Evolutionary conservation across 2,113 vertebrate species (phyloP), one percentile per base, ranked within the genome.

Genomic region (Halichoerus grypus): DNA sequence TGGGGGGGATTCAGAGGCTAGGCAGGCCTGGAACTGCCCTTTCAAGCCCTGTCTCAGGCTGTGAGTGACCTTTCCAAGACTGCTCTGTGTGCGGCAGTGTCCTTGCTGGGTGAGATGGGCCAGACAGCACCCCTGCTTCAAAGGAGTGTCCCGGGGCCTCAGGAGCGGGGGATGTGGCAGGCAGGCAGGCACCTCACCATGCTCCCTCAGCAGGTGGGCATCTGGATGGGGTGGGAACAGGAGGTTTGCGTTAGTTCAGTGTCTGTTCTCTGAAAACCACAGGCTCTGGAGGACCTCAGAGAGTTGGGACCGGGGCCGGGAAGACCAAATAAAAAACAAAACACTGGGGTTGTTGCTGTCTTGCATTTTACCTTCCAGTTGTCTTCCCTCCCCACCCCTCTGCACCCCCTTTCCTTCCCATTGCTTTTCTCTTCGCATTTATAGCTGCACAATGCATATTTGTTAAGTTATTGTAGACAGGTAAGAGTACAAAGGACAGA

Each of bases 261-360:
- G 10, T 67, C 36, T 63, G 24, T 53, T 55, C 39, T 83, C 77
- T 72, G 42, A 67, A 76, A 77, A 46, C 46, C 16, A 18, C 26
- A 4, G 46, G 51, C 80, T 77, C 28, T n/a, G 46, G 26, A 69
- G 55, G 55, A 65, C 28, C 11, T 31, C 31, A 7, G 10, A 3
- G 11, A 42, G 12, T 65, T 88, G 53, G 63, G 33, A 72, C 9
- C 1, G 76, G 15, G 21, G 33, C 63, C 3, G 1, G 59, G 42
- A 65, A 88, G 39, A 59, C 31, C 31, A 14, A 16, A 80, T 21
- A 36, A 61, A 36, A 36, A 53, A 7, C 59, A n/a, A n/a, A 59
- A 51, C 31, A 0, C 33, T 18, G 8, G 6, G 24, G 33, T 12
- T 4, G 0, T 8, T 13, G 0, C 74, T 28, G 39, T 18, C 63